phyloP scores from a whole-genome alignment of 2,797 vertebrate genomes.

The Heteromormyrus szaboi region DNA sequence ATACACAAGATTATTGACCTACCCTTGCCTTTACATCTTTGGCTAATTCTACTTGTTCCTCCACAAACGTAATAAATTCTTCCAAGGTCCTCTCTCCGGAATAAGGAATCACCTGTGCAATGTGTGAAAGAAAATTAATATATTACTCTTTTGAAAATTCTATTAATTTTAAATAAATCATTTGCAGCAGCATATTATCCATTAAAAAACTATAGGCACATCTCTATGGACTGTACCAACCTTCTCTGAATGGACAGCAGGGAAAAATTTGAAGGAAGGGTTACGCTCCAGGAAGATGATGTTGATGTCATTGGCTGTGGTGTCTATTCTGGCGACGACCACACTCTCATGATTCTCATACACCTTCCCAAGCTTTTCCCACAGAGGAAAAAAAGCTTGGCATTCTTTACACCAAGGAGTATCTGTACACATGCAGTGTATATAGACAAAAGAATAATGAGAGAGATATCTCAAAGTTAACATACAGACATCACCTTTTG shows the following conservation, averaged over 20 bases:
- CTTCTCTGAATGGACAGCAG: conserved; percentile 60
- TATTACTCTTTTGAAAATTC: neutral
- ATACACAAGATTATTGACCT: neutral
- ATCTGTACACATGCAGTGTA: conserved; percentile 55
- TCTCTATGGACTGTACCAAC: conserved; percentile 46
- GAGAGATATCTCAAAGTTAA: neutral
- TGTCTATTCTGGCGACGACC: conserved; percentile 74
- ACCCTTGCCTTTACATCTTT: conserved; percentile 60
- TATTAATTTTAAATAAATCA: neutral
- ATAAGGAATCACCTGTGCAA: conserved; percentile 70
- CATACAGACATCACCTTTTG: neutral
- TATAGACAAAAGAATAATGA: neutral
- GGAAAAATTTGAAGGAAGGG: conserved; percentile 76
- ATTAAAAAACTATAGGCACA: neutral
- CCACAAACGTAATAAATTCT: conserved; percentile 71
- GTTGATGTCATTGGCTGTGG: conserved; percentile 77
- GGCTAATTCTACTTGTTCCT: conserved; percentile 61
- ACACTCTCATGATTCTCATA: conserved; percentile 57
- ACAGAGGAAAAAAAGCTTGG: conserved; percentile 61
- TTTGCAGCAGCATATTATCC: neutral
- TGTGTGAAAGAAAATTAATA: conserved; percentile 17
- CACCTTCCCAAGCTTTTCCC: conserved; percentile 74
- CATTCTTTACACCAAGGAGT: conserved; percentile 73
- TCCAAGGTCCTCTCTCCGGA: conserved; percentile 60
- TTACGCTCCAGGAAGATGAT: conserved; percentile 51